phyloP scores from a whole-genome alignment of 2,888 invertebrate genomes.

The Tetranychus piercei region DNA sequence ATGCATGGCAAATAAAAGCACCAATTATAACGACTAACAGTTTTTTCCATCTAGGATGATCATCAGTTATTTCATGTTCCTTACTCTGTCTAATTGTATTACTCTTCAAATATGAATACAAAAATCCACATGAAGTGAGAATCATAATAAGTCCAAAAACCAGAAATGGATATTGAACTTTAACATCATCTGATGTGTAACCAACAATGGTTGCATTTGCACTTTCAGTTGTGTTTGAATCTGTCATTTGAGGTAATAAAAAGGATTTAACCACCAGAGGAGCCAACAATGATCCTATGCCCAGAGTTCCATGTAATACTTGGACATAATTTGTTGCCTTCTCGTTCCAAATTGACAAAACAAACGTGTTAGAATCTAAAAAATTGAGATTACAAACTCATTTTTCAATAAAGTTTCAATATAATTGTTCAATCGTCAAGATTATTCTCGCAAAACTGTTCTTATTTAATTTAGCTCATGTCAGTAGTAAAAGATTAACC shows the following conservation, averaged over 20 bases:
- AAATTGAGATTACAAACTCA: background rate
- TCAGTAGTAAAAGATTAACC: no score
- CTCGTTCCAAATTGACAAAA: background rate
- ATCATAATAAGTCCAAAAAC: background rate
- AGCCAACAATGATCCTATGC: background rate
- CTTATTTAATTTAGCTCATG: no score
- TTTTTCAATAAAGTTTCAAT: background rate
- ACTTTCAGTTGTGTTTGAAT: background rate
- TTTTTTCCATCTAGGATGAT: constrained; percentile 1
- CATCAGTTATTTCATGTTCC: background rate
- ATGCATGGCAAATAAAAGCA: background rate
- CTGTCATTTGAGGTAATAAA: background rate
- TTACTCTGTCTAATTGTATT: background rate
- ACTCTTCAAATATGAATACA: background rate
- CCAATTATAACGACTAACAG: background rate
- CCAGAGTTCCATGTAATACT: background rate
- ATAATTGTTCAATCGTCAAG: no score
- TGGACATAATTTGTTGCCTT: background rate
- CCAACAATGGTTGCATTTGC: background rate
- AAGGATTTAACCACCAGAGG: background rate
- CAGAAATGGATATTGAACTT: background rate
- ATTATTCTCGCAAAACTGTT: no score
- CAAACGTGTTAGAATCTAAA: background rate
- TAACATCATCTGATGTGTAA: background rate
- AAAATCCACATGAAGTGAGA: background rate